Conservation (phyloP, 2,888 invertebrate species). For the Acrobasis consociella region DNA sequence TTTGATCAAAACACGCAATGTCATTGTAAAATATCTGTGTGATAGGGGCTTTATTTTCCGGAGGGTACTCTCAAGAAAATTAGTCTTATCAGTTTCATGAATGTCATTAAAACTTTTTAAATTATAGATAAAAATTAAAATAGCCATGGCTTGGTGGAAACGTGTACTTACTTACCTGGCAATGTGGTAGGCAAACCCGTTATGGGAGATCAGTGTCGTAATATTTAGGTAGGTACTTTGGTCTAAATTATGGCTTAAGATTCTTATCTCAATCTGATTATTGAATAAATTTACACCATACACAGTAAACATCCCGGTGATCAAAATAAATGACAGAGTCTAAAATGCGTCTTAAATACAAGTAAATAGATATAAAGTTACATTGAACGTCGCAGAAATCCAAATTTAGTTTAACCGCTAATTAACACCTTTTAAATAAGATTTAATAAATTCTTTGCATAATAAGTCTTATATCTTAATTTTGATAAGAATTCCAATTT, state of each 20-base stretch:
- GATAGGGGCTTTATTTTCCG: background rate
- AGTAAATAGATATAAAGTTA: constrained; percentile 5
- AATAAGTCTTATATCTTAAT: constrained; percentile 27
- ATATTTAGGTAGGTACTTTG: constrained; percentile 31
- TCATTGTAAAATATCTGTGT: too few species aligned
- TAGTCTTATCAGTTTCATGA: constrained; percentile 40
- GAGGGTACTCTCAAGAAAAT: constrained; percentile 25
- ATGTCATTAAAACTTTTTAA: constrained; percentile 55
- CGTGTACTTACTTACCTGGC: constrained; percentile 31
- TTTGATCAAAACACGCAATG: too few species aligned
- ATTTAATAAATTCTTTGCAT: background rate
- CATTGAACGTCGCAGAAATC: background rate
- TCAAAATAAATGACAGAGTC: background rate
- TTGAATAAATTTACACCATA: constrained; percentile 21
- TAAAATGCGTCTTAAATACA: constrained; percentile 12
- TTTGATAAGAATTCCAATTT: constrained; percentile 33
- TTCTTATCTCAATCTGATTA: constrained; percentile 23
- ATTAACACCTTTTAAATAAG: constrained; percentile 11
- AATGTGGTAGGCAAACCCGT: constrained; percentile 26
- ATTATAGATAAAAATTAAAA: constrained; percentile 44
- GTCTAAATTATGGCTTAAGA: constrained; percentile 19
- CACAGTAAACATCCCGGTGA: constrained; percentile 3
- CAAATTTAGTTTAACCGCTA: background rate
- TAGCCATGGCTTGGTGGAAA: constrained; percentile 31
- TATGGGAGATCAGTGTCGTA: background rate